phyloP scores from a whole-genome alignment of 2,113 vertebrate species.

The Propithecus coquereli region DNA sequence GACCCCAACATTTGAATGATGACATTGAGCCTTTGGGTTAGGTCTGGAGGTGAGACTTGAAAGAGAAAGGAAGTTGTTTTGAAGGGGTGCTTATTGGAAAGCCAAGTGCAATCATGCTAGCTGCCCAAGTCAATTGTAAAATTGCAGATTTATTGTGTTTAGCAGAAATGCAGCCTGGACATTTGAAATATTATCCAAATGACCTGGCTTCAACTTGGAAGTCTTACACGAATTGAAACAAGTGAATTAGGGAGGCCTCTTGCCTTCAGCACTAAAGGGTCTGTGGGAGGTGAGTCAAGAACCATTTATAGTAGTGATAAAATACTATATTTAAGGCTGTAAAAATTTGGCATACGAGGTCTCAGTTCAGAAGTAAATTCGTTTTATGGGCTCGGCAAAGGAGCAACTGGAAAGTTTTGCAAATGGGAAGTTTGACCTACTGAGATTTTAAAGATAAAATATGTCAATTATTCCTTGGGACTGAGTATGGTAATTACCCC shows the following conservation, averaged over 20 bases:
- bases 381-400: slow-evolving; percentile 55
- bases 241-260: slow-evolving; percentile 51
- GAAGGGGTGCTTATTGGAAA: slow-evolving; percentile 24
- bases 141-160: slow-evolving; percentile 49
- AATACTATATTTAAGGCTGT: slow-evolving; percentile 67
- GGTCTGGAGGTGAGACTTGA: background rate
- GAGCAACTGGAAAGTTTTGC: slow-evolving; percentile 65
- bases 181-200: slow-evolving; percentile 72
- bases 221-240: slow-evolving; percentile 50
- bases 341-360: slow-evolving; percentile 66
- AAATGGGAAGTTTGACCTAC: slow-evolving; percentile 58
- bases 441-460: slow-evolving; percentile 69
- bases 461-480: slow-evolving; percentile 32
- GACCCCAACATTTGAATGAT: slow-evolving; percentile 24
- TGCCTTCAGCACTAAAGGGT: slow-evolving; percentile 56
- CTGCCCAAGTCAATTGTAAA: slow-evolving; percentile 50
- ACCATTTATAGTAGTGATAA: slow-evolving; percentile 70
- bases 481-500: background rate
- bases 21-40: background rate
- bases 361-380: slow-evolving; percentile 72
- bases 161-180: slow-evolving; percentile 44
- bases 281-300: slow-evolving; percentile 60
- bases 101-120: background rate
- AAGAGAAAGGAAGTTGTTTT: slow-evolving; percentile 30
- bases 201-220: slow-evolving; percentile 62